Evolutionary conservation across 92 coral and sea anemone genomes (phyloP), one percentile per base, ranked within the genome.

Genomic region (Phenganax marumi): DNA sequence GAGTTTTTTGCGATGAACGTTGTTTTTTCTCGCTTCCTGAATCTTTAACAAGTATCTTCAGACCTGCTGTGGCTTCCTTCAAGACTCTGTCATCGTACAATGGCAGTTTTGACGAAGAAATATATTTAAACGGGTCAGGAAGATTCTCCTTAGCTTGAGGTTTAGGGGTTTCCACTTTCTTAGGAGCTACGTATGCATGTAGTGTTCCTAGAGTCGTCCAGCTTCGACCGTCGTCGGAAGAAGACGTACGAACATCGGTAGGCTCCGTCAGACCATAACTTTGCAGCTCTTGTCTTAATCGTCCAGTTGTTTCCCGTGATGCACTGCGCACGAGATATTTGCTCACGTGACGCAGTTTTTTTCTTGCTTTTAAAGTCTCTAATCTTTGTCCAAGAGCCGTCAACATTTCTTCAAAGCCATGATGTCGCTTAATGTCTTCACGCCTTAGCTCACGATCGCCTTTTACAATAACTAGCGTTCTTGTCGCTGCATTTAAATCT

Each of bases 41-140:
- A 60, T 49, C 48, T 14, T 78, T 78, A 0, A 78, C 83, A 62
- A 78, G 60, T 10, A 78, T 78, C 2, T 62, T 9, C 0, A 78
- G 66, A 33, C 83, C 83, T 8, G 70, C 46, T 18, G 83, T 78
- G 43, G 73, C 83, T 47, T 78, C 17, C 61, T 62, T 48, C 52
- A 78, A 48, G 7, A 78, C 83, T 63, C 46, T 60, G 18, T 78
- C 83, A 52, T 78, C 83, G 70, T 78, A 78, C 16, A 78, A 12
- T 16, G 83, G 83, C 4, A 78, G 83, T 8, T 16, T 47, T n/a
- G 83, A 78, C 16, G 60, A 46, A 43, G 58, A 22, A 7, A 43
- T 48, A 0, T 66, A 7, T 12, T 24, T 24, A 33, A 25, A 66
- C 3, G 72, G 49, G 43, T 66, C 72, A n/a, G 72, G 50, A 17